phyloP scores from a whole-genome alignment of 2,797 vertebrate species.

The Gouania willdenowi region DNA sequence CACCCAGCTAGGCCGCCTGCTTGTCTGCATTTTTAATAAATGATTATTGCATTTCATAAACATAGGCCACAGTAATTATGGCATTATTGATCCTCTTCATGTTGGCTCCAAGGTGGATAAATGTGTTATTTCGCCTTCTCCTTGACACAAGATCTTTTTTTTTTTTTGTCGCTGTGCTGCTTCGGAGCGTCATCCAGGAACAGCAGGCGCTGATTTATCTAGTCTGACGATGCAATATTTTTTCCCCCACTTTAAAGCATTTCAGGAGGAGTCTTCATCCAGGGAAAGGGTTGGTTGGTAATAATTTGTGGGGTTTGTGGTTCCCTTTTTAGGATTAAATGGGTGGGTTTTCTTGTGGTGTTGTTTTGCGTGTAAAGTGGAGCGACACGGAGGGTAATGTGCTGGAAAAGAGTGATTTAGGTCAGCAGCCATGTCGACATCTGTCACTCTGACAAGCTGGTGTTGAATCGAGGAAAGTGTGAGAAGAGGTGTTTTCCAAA shows the following conservation, averaged over 20 bases:
- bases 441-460: constrained; percentile 63
- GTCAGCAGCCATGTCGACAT: constrained; percentile 71
- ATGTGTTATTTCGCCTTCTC: constrained; percentile 11
- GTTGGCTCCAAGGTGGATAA: constrained; percentile 33
- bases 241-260: constrained; percentile 14
- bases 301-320: constrained; percentile 19
- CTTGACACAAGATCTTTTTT: constrained; percentile 1
- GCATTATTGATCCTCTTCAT: constrained; percentile 80
- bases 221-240: constrained; percentile 18
- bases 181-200: constrained; percentile 15
- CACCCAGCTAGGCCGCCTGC: constrained; percentile 35
- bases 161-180: constrained; percentile 22
- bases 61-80: constrained; percentile 85
- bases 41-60: constrained; percentile 93
- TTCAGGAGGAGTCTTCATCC: constrained; percentile 34
- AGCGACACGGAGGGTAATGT: constrained; percentile 68
- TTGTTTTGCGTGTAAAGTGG: constrained; percentile 52
- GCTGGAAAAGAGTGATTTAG: constrained; percentile 78
- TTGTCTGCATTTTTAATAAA: constrained; percentile 92
- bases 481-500: constrained; percentile 45
- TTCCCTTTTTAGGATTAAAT: constrained; percentile 18
- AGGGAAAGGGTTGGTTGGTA: constrained; percentile 17
- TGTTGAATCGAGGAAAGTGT: constrained; percentile 52
- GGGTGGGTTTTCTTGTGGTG: constrained; percentile 23
- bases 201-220: constrained; percentile 35